Percentiles rank a stretch among this genome's conserved stretches.
phyloP scores from a whole-genome alignment of 2,797 vertebrate genomes.

The Orientallactaga sibirica region DNA sequence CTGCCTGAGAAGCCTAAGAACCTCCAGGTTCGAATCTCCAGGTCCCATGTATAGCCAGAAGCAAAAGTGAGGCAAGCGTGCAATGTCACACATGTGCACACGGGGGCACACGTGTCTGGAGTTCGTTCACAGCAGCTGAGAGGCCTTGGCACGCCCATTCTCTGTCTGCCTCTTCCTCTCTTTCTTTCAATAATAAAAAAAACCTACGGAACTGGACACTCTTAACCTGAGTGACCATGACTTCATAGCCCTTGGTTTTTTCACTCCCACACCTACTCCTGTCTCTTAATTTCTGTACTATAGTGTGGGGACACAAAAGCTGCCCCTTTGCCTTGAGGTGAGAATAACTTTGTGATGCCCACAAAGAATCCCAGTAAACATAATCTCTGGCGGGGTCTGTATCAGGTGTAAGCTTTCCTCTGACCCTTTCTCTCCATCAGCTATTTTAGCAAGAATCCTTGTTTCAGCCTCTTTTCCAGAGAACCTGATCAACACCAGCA shows the following conservation, averaged over 20 bases:
- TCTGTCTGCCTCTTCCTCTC: too few species aligned
- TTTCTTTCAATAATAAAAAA: neutral
- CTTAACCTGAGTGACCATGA: neutral
- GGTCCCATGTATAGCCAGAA: too few species aligned
- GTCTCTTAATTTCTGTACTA: neutral
- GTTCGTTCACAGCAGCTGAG: too few species aligned
- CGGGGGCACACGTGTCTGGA: too few species aligned
- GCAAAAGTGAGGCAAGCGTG: too few species aligned
- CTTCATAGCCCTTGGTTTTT: neutral
- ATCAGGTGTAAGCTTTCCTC: neutral
- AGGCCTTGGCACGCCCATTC: too few species aligned
- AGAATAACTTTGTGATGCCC: neutral
- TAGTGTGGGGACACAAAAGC: neutral
- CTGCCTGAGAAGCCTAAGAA: too few species aligned
- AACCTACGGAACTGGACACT: neutral
- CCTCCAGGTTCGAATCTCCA: too few species aligned
- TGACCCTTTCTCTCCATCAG: neutral
- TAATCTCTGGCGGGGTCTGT: neutral
- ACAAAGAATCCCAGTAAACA: neutral
- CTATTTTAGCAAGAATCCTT: neutral
- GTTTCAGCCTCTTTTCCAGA: neutral
- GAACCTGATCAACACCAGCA: neutral
- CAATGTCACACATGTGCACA: too few species aligned
- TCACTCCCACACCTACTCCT: neutral
- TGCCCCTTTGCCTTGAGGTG: neutral